Base-by-base conservation (phyloP, 2,797 vertebrate genomes). In the Enteromius paludinosus region DNA sequence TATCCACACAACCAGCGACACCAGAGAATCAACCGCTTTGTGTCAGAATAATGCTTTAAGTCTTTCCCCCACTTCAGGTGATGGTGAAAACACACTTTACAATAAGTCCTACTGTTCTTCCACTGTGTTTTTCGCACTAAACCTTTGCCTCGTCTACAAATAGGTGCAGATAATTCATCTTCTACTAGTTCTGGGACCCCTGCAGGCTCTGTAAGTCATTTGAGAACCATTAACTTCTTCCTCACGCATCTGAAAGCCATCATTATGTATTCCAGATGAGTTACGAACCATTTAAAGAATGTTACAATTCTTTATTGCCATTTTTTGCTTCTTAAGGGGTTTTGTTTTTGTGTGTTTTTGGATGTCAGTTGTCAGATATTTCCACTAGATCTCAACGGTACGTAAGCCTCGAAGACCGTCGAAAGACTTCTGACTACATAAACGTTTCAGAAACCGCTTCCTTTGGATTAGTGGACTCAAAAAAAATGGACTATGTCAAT, bases 131-230 rank as follows among this genome's bases (percentile, higher is more conserved):
- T 69, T 82, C 23, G 18, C 9, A 5, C 38, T 69, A 76, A 83
- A 69, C 20, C 33, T 69, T 77, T 54, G 23, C 28, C 25, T 59
- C 61, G 49, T 45, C 64, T 69, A 52, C 45, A n/a, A 35, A 38
- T 62, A 35, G 68, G 30, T 65, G 38, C n/a, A 69, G 70, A 81
- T 20, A 82, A 83, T 78, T 87, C 83, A 7, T 80, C 82, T 38
- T 81, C 80, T 25, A 86, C 85, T 23, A 86, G 82, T 54, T 89
- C 87, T 30, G 87, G 35, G 23, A 75, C 81, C 14, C 70, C 72
- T 9, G 78, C 8, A 3, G 38, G 47, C 45, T 83, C 68, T 2
- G 88, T 89, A 77, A 77, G 88, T 83, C 23, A 52, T 66, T 23
- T 56, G 33, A 43, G 66, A 66, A 11, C 12, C 7, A 79, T 77